Base-by-base conservation (phyloP, 1,140 invertebrate species). In the Bursaphelenchus mucronatus region DNA sequence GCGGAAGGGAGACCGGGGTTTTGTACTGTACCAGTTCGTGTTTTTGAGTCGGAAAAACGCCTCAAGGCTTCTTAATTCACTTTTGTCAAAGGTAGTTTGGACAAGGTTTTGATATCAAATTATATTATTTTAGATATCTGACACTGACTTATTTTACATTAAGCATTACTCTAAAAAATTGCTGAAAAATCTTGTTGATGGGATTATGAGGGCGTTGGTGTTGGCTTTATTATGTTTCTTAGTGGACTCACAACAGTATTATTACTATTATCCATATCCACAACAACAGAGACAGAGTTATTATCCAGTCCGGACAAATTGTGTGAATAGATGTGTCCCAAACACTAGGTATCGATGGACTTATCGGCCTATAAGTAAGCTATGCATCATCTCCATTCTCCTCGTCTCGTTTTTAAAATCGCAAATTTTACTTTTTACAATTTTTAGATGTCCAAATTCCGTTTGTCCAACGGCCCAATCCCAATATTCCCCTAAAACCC, bases 231-330 rank as follows among this genome's bases (percentile, higher is more conserved):
- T 30, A 30, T 30, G 30, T 30, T 30, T 30, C 30, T 30, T 30
- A 30, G 30, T 30, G 30, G 30, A 30, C 30, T 30, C 30, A 30
- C 30, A 30, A 30, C 61, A 63, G 52, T 63, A 63, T 63, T 58
- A 47, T 40, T 64, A 64, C 43, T 64, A 64, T 40, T 64, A 64
- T 57, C 64, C 61, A 19, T 64, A 64, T 40, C 64, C 44, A 11
- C 61, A 64, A 67, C 21, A 64, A 11, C 61, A 64, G 19, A 62
- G 73, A 54, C 56, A 62, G 10, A 49, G 67, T 41, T 76, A 77
- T 55, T 76, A 76, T 58, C 74, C 74, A 10, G 63, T 76, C 8
- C 43, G 74, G 43, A 76, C 74, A 9, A 76, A 76, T 45, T 76
- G 74, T 43, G 47, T 54, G 39, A 76, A 71, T 59, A 47, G 74